Evolutionary conservation across 2,797 vertebrate genomes (phyloP).

Genomic region (Denticeps clupeoides): DNA sequence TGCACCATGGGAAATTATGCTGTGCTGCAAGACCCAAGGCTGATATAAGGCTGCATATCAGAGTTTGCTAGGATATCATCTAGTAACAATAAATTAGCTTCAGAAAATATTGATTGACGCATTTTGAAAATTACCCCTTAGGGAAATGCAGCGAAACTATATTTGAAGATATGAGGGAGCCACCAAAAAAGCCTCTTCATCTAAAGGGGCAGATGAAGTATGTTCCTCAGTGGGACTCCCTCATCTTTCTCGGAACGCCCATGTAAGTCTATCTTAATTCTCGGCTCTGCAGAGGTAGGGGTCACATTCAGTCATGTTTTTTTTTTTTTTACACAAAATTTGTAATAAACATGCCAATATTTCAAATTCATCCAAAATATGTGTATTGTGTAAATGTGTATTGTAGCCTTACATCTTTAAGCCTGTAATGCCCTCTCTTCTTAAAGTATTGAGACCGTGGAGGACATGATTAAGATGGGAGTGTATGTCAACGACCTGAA

Average conservation of each 20-base stretch:
- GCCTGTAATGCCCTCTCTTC: constrained; percentile 8
- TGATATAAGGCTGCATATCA: no score
- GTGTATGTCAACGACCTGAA: constrained; percentile 64
- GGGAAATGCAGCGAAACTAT: constrained; percentile 65
- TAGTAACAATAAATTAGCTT: no score
- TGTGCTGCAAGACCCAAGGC: no score
- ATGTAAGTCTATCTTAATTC: constrained; percentile 45
- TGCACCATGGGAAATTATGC: no score
- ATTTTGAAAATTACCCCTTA: constrained; percentile 19
- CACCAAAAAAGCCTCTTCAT: constrained; percentile 60
- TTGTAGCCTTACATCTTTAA: no score
- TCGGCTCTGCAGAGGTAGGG: no score
- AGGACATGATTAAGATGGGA: constrained; percentile 67
- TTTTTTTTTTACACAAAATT: no score
- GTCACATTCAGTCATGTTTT: no score
- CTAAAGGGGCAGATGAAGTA: constrained; percentile 70
- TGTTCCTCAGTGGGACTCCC: constrained; percentile 63
- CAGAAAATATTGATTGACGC: not conserved
- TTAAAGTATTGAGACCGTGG: constrained; percentile 55
- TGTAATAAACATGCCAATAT: no score
- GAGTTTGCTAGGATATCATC: no score
- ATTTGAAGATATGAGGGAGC: constrained; percentile 63
- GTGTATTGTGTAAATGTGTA: no score
- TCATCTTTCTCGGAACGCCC: constrained; percentile 62
- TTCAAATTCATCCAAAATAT: no score